phyloP scores from a whole-genome alignment of 2,888 invertebrate genomes.

The Campaea margaritaria region DNA sequence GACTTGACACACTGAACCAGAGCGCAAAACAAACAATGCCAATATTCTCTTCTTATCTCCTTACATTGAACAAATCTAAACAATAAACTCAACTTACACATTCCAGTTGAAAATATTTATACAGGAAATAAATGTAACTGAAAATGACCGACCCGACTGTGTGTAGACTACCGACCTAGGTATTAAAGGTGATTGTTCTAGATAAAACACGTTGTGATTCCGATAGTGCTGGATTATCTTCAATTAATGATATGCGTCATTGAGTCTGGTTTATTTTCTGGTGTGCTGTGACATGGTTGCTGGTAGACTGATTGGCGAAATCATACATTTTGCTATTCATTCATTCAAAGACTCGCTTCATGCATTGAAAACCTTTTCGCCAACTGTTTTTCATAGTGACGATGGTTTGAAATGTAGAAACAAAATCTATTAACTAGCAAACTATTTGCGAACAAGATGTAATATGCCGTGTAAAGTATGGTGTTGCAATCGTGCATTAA shows the following conservation, averaged over 20 bases:
- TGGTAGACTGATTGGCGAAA: too few relatives aligned
- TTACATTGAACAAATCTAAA: slow-evolving; percentile 2
- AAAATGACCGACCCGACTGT: slow-evolving; percentile 44
- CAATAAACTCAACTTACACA: neutral
- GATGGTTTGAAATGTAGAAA: too few relatives aligned
- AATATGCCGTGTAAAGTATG: too few relatives aligned
- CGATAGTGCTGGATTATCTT: slow-evolving; percentile 29
- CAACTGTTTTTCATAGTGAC: too few relatives aligned
- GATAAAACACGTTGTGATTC: slow-evolving; percentile 42
- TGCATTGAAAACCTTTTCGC: too few relatives aligned
- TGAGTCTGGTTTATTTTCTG: neutral
- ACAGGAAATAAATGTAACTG: slow-evolving; percentile 28
- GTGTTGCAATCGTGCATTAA: too few relatives aligned
- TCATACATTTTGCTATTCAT: too few relatives aligned
- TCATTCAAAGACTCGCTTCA: too few relatives aligned
- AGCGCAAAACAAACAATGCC: slow-evolving; percentile 4
- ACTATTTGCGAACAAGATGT: too few relatives aligned
- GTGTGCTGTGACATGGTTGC: neutral
- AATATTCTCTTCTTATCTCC: slow-evolving; percentile 13
- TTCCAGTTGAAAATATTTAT: slow-evolving; percentile 19
- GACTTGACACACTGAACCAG: slow-evolving; percentile 15
- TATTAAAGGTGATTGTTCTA: slow-evolving; percentile 57
- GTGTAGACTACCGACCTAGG: slow-evolving; percentile 45
- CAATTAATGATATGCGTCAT: slow-evolving; percentile 24
- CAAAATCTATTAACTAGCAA: too few relatives aligned